Percentiles rank a stretch among this genome's conserved stretches.
Evolutionary conservation across 2,113 vertebrate species (phyloP).

Genomic region (Perccottus glenii): DNA sequence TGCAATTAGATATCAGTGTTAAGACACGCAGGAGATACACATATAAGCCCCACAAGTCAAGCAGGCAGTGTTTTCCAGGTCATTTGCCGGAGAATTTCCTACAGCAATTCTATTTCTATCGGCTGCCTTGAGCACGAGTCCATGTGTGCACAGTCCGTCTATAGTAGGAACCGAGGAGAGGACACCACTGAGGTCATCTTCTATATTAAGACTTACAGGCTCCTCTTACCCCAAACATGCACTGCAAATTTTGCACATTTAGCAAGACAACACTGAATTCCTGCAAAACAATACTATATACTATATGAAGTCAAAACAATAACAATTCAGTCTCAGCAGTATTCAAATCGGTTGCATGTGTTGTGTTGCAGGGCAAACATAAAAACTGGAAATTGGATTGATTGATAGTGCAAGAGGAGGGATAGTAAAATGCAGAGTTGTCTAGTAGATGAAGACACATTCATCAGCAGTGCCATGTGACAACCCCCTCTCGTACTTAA

Average conservation of each 20-base stretch:
- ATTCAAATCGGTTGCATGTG: background rate
- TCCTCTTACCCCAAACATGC: constrained; percentile 55
- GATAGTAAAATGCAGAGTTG: constrained; percentile 53
- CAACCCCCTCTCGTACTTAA: constrained; percentile 57
- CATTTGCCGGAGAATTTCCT: constrained; percentile 78
- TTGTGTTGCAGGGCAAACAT: constrained; percentile 29
- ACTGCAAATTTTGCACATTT: constrained; percentile 29
- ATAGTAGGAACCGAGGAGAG: constrained; percentile 69
- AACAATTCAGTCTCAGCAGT: background rate
- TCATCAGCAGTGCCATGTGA: constrained; percentile 51
- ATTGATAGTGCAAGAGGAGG: constrained; percentile 64
- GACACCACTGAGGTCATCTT: constrained; percentile 76
- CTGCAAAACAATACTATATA: background rate
- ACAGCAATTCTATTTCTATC: constrained; percentile 77
- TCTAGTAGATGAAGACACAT: constrained; percentile 63
- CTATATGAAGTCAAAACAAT: no score
- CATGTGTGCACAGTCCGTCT: constrained; percentile 70
- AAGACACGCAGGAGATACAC: constrained; percentile 42
- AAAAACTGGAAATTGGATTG: constrained; percentile 55
- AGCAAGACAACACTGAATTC: constrained; percentile 7
- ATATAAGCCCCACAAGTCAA: constrained; percentile 60
- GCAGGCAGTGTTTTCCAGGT: constrained; percentile 75
- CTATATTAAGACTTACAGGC: constrained; percentile 71
- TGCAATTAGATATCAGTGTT: constrained; percentile 31
- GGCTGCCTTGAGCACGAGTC: constrained; percentile 64